Evolutionary conservation across 1,140 invertebrate species (phyloP).

Genomic region (Zaprionus camerounensis): DNA sequence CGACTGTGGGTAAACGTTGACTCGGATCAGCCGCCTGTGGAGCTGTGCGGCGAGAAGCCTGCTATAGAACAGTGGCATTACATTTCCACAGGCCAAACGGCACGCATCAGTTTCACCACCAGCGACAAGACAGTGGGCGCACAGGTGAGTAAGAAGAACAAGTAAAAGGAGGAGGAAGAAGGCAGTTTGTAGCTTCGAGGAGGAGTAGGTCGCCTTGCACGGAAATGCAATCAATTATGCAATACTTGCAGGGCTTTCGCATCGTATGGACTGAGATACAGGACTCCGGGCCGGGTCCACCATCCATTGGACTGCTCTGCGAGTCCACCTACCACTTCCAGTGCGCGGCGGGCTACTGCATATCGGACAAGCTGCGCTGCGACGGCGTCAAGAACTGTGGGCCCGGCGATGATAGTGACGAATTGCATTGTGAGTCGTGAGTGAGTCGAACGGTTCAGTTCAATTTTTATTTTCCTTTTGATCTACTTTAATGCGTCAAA

Average conservation of each 20-base stretch:
- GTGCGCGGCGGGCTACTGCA: slow-evolving; percentile 89
- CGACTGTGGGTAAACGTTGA: slow-evolving; percentile 92
- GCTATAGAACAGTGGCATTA: slow-evolving; percentile 91
- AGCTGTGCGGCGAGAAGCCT: slow-evolving; percentile 94
- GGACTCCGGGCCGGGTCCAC: slow-evolving; percentile 84
- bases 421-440: slow-evolving; percentile 91
- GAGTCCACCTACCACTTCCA: slow-evolving; percentile 84
- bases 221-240: not conserved
- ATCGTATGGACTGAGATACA: slow-evolving; percentile 95
- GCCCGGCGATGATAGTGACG: slow-evolving; percentile 90
- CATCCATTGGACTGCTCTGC: slow-evolving; percentile 79
- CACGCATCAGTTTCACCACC: slow-evolving; percentile 89
- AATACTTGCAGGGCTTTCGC: slow-evolving; percentile 89
- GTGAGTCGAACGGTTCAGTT: slow-evolving; percentile 85
- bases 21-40: slow-evolving; percentile 90
- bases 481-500: slow-evolving; percentile 35
- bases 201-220: not conserved
- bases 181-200: not conserved
- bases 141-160: slow-evolving; percentile 55
- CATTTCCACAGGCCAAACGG: slow-evolving; percentile 88
- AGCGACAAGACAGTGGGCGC: slow-evolving; percentile 93
- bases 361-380: slow-evolving; percentile 90
- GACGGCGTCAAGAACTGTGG: slow-evolving; percentile 93
- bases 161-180: not conserved
- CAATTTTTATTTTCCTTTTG: slow-evolving; percentile 78